phyloP scores from a whole-genome alignment of 1,140 invertebrate species.

The Daktulosphaira vitifoliae region DNA sequence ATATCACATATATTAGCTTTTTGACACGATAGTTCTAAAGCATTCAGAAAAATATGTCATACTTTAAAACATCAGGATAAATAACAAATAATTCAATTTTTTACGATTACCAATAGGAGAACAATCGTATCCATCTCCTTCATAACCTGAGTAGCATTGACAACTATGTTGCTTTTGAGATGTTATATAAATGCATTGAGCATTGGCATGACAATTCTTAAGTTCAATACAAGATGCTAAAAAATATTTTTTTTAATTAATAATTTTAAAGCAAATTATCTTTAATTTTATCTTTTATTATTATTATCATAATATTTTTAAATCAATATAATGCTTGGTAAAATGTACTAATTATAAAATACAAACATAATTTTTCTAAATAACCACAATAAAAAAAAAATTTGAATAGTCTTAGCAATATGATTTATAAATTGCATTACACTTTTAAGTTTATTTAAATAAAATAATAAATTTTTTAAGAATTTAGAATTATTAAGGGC shows the following conservation, averaged over 20 bases:
- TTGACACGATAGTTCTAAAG: constrained; percentile 55
- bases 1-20: constrained; percentile 61
- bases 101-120: constrained; percentile 35
- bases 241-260: constrained; percentile 37
- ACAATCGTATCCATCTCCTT: constrained; percentile 48
- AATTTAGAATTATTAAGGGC: no score
- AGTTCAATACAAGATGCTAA: constrained; percentile 61
- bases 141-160: constrained; percentile 56
- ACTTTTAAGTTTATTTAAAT: no score
- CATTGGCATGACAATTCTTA: constrained; percentile 66
- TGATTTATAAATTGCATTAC: no score
- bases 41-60: constrained; percentile 2
- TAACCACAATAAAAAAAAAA: no score
- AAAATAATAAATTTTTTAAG: no score
- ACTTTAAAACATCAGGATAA: background rate
- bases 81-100: background rate
- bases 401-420: no score
- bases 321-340: no score
- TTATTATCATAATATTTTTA: background rate
- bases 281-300: background rate
- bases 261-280: background rate
- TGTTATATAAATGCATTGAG: constrained; percentile 67
- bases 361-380: no score
- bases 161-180: constrained; percentile 62
- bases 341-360: no score